Evolutionary conservation across 2,888 invertebrate genomes (phyloP).

Genomic region (Hipparchia sbordonii): DNA sequence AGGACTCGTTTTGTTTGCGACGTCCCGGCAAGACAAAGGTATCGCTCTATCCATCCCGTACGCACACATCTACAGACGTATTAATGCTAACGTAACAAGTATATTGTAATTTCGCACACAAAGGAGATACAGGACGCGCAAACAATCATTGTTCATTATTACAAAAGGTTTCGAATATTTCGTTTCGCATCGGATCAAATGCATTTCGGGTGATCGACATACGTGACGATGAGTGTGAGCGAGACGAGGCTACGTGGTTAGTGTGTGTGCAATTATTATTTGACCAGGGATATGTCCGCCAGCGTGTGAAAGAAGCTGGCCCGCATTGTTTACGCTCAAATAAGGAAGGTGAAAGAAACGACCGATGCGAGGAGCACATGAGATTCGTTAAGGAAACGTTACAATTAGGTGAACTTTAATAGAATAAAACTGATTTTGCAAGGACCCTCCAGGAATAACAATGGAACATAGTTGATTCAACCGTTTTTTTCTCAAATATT

Average conservation of each 20-base stretch:
- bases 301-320: conserved; percentile 81
- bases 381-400: conserved; percentile 68
- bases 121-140: conserved; percentile 80
- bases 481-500: background rate
- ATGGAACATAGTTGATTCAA: too few relatives aligned
- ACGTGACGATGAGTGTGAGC: conserved; percentile 65
- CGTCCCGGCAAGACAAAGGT: conserved; percentile 81
- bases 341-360: conserved; percentile 77
- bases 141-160: conserved; percentile 83
- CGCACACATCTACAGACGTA: conserved; percentile 70
- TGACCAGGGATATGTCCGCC: conserved; percentile 80
- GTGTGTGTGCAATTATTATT: conserved; percentile 81
- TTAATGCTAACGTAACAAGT: conserved; percentile 79
- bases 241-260: conserved; percentile 52
- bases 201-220: conserved; percentile 70
- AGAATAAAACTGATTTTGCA: conserved; percentile 18
- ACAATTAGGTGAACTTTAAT: conserved; percentile 55
- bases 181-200: conserved; percentile 81
- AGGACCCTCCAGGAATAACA: background rate
- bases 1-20: conserved; percentile 80
- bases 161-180: conserved; percentile 82
- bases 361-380: conserved; percentile 57
- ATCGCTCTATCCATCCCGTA: conserved; percentile 78
- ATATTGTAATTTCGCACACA: conserved; percentile 83
- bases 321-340: conserved; percentile 81